These are phyloP conservation scores for Potamilus streckersoni DNA, from an alignment of 1,140 invertebrate species.

Conservation along the genomic window DNA sequence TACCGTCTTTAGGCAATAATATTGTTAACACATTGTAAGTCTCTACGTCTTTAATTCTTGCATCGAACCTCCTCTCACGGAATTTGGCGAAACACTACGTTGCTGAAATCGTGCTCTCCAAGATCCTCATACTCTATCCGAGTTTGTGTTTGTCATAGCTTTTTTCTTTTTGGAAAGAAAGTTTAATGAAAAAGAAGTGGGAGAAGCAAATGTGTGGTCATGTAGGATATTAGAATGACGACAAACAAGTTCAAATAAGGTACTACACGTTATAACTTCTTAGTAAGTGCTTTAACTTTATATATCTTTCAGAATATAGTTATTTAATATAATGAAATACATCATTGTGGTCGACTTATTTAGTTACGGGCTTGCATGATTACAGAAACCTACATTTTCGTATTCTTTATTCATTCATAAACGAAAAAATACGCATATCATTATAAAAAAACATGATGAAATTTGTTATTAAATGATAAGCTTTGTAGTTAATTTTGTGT, in stretches of 20 bases:
- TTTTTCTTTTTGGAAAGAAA: slow-evolving; percentile 8
- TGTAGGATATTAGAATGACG: slow-evolving; percentile 21
- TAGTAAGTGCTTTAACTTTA: neutral
- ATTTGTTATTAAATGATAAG: neutral
- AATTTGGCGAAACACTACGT: too few relatives aligned
- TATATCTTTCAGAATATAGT: neutral
- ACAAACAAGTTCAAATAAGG: slow-evolving; percentile 14
- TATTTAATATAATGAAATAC: neutral
- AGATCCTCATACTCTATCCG: too few relatives aligned
- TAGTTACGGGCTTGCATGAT: neutral
- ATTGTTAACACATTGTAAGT: too few relatives aligned
- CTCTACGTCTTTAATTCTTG: too few relatives aligned
- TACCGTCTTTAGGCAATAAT: too few relatives aligned
- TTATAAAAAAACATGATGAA: neutral
- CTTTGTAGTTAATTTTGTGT: neutral
- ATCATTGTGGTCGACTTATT: neutral
- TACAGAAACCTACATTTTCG: neutral
- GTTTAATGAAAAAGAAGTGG: neutral
- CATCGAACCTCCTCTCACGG: too few relatives aligned
- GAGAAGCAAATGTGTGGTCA: slow-evolving; percentile 38
- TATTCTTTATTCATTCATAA: neutral
- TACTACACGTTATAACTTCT: slow-evolving; percentile 32
- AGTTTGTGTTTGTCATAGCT: too few relatives aligned
- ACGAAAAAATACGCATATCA: too few relatives aligned
- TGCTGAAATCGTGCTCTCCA: too few relatives aligned